These are phyloP conservation scores for Luidia sarsii DNA, from an alignment of 53 echinoderm and acorn worm genomes.

Conservation along the genomic window DNA sequence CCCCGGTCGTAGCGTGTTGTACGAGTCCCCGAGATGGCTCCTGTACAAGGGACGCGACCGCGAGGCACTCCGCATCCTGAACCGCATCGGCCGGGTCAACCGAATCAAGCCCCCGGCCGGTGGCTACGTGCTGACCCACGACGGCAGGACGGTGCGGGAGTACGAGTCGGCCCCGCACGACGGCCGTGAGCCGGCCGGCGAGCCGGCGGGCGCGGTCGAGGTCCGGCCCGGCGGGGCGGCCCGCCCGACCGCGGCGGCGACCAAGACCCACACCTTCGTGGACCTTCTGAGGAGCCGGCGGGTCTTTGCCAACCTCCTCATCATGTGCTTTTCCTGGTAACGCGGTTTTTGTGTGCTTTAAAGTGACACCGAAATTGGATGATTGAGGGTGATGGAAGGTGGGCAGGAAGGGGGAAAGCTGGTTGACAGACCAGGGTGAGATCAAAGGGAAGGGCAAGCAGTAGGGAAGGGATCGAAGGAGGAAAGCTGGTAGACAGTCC, in stretches of 20 bases:
- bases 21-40: slow-evolving; percentile 77
- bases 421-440: too few species aligned
- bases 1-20: slow-evolving; percentile 40
- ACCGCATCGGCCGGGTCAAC: slow-evolving; percentile 72
- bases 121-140: slow-evolving; percentile 19
- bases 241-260: not conserved
- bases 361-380: too few species aligned
- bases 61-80: slow-evolving; percentile 57
- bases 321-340: slow-evolving; percentile 90
- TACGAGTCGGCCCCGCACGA: not conserved
- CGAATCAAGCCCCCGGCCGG: slow-evolving; percentile 26
- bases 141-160: slow-evolving; percentile 17
- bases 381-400: too few species aligned
- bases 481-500: too few species aligned
- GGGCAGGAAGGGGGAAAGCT: too few species aligned
- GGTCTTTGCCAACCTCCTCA: slow-evolving; percentile 58
- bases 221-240: not conserved
- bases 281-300: slow-evolving; percentile 66
- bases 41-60: slow-evolving; percentile 58
- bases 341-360: too few species aligned
- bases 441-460: too few species aligned
- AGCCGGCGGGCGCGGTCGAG: not conserved
- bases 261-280: slow-evolving; percentile 59
- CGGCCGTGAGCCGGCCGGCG: not conserved
- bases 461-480: too few species aligned